These are phyloP conservation scores for Notarius lentiginosus DNA, from an alignment of 2,113 vertebrate genomes.

Conservation along the genomic window DNA sequence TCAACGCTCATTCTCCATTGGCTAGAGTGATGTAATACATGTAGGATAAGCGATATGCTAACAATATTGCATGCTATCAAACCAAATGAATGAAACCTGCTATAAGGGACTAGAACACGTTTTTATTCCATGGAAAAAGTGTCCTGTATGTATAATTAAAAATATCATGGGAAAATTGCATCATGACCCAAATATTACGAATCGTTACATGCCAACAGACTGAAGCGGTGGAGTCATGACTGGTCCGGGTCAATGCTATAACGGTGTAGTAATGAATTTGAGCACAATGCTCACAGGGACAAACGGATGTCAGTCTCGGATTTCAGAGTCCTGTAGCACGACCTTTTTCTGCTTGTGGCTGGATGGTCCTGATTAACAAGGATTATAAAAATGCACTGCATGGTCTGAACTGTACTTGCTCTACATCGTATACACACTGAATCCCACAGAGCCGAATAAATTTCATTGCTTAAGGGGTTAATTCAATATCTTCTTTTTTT, in stretches of 20 bases:
- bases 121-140: no score
- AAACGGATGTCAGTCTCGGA: background rate
- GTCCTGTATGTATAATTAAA: no score
- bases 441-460: background rate
- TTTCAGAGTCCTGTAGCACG: slow-evolving; percentile 26
- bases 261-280: background rate
- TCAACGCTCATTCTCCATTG: no score
- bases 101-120: no score
- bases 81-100: no score
- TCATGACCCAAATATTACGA: no score
- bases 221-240: background rate
- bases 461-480: background rate
- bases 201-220: no score
- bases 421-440: background rate
- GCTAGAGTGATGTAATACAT: no score
- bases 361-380: slow-evolving; percentile 24
- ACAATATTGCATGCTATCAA: no score
- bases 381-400: slow-evolving; percentile 1
- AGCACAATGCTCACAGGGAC: background rate
- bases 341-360: slow-evolving; percentile 1
- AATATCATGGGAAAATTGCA: no score
- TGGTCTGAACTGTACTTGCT: slow-evolving; percentile 2
- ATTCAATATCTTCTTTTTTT: background rate
- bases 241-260: background rate
- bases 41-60: no score